A percentile compares a stretch with the other conserved stretches of the same genome.
Evolutionary conservation across 2,888 invertebrate genomes (phyloP).

Genomic region (Cephus runcator): DNA sequence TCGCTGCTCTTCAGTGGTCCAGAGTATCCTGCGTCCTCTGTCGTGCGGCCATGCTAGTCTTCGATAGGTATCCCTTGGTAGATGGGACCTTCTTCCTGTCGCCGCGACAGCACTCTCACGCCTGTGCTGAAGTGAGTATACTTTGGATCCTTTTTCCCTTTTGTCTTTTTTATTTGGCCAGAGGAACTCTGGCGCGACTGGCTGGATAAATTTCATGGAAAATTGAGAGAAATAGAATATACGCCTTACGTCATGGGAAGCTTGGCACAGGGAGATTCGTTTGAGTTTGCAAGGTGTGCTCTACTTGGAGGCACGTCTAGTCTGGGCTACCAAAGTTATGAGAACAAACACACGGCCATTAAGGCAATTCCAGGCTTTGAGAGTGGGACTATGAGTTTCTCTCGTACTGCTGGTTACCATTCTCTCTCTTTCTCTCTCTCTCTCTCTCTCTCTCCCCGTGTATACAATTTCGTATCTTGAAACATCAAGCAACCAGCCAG

Average conservation of each 20-base stretch:
- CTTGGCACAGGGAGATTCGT: background rate
- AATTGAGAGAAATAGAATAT: background rate
- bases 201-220: no score
- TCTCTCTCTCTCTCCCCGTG: background rate
- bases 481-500: background rate
- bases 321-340: background rate
- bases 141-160: background rate
- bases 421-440: background rate
- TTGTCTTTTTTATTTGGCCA: no score
- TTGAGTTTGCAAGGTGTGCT: background rate
- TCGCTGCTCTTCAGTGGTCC: slow-evolving; percentile 91
- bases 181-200: no score
- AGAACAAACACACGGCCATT: slow-evolving; percentile 2
- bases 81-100: slow-evolving; percentile 99
- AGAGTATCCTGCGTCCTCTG: slow-evolving; percentile 89
- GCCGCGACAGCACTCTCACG: slow-evolving; percentile 88
- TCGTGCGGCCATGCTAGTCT: slow-evolving; percentile 89
- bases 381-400: background rate
- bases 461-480: background rate
- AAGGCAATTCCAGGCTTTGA: background rate
- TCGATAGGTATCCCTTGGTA: slow-evolving; percentile 96
- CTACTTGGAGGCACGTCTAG: background rate
- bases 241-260: background rate
- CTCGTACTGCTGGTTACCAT: background rate
- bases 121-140: slow-evolving; percentile 83